Evolutionary conservation across 2,888 invertebrate species (phyloP).

Genomic region (Cyaniris semiargus): DNA sequence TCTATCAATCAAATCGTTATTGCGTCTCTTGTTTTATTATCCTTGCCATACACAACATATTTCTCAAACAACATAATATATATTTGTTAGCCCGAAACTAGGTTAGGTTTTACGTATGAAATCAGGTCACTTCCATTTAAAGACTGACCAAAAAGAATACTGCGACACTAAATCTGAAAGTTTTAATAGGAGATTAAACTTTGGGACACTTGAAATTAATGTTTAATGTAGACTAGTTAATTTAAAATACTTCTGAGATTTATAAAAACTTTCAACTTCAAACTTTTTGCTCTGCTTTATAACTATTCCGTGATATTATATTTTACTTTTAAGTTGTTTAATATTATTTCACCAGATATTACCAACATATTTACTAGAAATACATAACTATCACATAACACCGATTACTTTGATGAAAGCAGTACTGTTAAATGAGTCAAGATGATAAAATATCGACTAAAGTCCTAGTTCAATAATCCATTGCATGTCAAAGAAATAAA

Average conservation of each 20-base stretch:
- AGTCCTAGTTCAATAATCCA: too few relatives aligned
- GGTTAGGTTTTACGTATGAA: slow-evolving; percentile 5
- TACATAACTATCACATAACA: too few relatives aligned
- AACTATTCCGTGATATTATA: not conserved
- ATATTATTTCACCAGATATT: not conserved
- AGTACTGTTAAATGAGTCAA: too few relatives aligned
- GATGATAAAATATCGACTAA: too few relatives aligned
- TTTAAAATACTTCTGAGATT: not conserved
- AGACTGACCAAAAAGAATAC: slow-evolving; percentile 21
- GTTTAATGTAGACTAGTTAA: slow-evolving; percentile 6
- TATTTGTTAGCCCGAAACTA: slow-evolving; percentile 11
- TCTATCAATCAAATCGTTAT: not conserved
- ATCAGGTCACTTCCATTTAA: slow-evolving; percentile 10
- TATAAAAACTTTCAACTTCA: not conserved
- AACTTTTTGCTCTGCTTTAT: not conserved
- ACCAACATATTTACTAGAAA: too few relatives aligned
- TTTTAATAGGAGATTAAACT: slow-evolving; percentile 22
- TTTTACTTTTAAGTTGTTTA: not conserved
- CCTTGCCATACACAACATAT: not conserved
- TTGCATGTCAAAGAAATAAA: too few relatives aligned
- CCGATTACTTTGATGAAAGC: too few relatives aligned
- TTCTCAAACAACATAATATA: not conserved
- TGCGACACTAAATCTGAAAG: slow-evolving; percentile 10
- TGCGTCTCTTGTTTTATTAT: not conserved
- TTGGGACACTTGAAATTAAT: slow-evolving; percentile 21